Conservation (phyloP, 2,113 vertebrate genomes). For the Myanophis thanlyinensis region DNA sequence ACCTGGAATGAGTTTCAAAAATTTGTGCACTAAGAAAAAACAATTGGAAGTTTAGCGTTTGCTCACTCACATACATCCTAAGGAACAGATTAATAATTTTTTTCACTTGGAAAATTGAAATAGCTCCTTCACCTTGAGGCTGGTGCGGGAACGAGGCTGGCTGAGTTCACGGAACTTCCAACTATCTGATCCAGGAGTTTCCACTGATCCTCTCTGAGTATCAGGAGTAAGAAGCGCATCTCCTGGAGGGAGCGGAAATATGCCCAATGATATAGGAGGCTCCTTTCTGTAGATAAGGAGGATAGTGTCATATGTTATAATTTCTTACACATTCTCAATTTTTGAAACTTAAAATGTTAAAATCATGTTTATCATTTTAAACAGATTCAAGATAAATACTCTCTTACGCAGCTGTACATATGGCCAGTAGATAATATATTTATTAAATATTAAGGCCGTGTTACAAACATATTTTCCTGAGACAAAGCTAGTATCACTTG, state of each 20-base stretch:
- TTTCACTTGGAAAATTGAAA: not conserved
- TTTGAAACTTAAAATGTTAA: not conserved
- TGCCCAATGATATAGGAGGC: conserved; percentile 88
- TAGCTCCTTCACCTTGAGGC: conserved; percentile 84
- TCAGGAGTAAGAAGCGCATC: conserved; percentile 85
- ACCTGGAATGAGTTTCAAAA: not conserved
- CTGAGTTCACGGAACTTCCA: conserved; percentile 91
- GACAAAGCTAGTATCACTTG: not conserved
- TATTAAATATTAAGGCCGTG: not conserved
- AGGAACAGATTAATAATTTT: fast-evolving
- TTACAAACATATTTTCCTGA: not conserved
- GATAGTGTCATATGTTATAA: not conserved
- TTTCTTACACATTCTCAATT: not conserved
- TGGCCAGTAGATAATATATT: not conserved
- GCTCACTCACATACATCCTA: not conserved
- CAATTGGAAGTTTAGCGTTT: not conserved
- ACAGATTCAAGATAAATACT: not conserved
- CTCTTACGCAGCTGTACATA: not conserved
- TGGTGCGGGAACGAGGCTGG: conserved; percentile 89
- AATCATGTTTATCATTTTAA: not conserved
- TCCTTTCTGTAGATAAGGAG: conserved; percentile 82
- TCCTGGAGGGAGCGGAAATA: conserved; percentile 84
- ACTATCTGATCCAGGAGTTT: conserved; percentile 82
- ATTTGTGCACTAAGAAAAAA: not conserved
- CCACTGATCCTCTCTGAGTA: conserved; percentile 75